Percentiles rank a stretch among this genome's conserved stretches.
Conservation (phyloP, 2,888 invertebrate genomes). For the Abrostola triplasia region DNA sequence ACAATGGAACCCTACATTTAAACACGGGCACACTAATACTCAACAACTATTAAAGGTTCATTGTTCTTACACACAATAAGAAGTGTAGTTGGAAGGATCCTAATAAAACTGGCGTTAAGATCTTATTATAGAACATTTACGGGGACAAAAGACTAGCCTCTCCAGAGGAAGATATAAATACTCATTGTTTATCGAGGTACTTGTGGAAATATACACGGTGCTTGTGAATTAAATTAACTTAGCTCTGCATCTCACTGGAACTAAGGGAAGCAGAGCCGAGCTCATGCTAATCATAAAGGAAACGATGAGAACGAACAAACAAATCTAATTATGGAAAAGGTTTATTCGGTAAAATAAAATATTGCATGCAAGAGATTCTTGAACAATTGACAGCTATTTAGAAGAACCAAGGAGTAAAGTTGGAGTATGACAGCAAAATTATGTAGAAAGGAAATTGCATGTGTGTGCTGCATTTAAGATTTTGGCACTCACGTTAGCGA, state of each 20-base stretch:
- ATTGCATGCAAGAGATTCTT: not conserved
- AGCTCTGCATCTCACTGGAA: not conserved
- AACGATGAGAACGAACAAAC: not conserved
- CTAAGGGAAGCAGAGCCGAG: not conserved
- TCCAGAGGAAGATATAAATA: conserved; percentile 31
- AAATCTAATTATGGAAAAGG: not conserved
- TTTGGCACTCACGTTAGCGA: too few species aligned
- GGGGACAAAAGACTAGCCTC: conserved; percentile 48
- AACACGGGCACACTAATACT: conserved; percentile 50
- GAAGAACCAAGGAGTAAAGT: too few species aligned
- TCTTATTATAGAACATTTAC: conserved; percentile 52
- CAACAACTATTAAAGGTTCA: conserved; percentile 58
- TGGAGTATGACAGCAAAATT: too few species aligned
- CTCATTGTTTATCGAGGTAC: conserved; percentile 36
- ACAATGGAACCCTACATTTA: conserved; percentile 23
- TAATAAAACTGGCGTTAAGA: conserved; percentile 56
- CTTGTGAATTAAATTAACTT: conserved; percentile 48
- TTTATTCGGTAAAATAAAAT: not conserved
- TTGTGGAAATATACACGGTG: conserved; percentile 40
- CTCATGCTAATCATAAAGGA: not conserved
- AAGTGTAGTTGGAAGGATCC: conserved; percentile 53
- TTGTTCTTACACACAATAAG: conserved; percentile 58
- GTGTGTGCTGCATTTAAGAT: too few species aligned
- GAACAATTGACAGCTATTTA: not conserved
- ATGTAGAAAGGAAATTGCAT: too few species aligned